A percentile compares a stretch with the other conserved stretches of the same genome.
Evolutionary conservation across 2,113 vertebrate species (phyloP).

Genomic region (Pedetes capensis): DNA sequence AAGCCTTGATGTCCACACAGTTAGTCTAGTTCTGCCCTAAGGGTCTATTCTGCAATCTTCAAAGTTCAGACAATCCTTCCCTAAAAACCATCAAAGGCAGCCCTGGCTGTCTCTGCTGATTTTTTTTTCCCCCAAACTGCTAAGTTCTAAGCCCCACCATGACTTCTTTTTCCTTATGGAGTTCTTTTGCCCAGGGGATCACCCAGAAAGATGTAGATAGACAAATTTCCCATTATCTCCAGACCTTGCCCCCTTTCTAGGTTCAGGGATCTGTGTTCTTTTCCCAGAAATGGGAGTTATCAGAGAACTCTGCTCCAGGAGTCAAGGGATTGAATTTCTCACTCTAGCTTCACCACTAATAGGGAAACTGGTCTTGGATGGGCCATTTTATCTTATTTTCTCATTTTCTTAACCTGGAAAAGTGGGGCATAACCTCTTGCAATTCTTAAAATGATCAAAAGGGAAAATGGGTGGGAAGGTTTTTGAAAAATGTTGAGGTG

Average conservation of each 20-base stretch:
- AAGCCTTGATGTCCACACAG: not conserved
- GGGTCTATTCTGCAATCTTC: not conserved
- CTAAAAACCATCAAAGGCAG: not conserved
- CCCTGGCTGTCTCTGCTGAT: not conserved
- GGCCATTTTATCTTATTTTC: conserved; percentile 31
- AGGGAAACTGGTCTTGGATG: not conserved
- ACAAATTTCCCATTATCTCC: not conserved
- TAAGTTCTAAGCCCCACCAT: not conserved
- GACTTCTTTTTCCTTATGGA: conserved; percentile 21
- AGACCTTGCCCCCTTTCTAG: not conserved
- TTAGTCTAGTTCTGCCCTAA: not conserved
- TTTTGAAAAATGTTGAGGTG: not conserved
- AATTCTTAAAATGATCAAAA: not conserved
- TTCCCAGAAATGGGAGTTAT: not conserved
- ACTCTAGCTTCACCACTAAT: not conserved
- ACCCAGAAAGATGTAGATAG: not conserved
- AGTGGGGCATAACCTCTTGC: not conserved
- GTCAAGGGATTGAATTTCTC: not conserved
- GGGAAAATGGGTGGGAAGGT: not conserved
- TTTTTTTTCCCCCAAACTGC: not conserved
- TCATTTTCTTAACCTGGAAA: conserved; percentile 16
- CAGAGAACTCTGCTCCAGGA: not conserved
- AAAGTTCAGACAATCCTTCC: not conserved
- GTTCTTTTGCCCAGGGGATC: not conserved
- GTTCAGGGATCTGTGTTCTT: not conserved